A percentile compares a stretch with the other conserved stretches of the same genome.
phyloP scores from a whole-genome alignment of 1,140 invertebrate genomes.

The Lucilia sericata region DNA sequence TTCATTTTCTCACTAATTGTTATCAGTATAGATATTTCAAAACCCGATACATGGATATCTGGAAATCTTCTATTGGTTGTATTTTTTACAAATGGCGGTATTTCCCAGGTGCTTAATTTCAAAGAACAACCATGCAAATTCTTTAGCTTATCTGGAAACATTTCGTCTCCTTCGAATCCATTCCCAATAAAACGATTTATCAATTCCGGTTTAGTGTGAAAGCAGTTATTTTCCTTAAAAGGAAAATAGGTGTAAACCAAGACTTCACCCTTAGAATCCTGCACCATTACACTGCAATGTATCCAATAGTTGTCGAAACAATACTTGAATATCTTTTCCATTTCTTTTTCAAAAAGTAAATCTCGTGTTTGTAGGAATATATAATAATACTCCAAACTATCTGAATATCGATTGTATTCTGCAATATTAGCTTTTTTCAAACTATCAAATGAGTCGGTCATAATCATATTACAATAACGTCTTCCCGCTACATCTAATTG shows the following conservation, averaged over 20 bases:
- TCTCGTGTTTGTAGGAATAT: slow-evolving; percentile 61
- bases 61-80: neutral
- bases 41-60: slow-evolving; percentile 45
- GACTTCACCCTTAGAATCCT: slow-evolving; percentile 57
- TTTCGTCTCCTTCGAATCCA: slow-evolving; percentile 43
- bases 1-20: slow-evolving; percentile 46
- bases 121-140: slow-evolving; percentile 57
- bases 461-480: slow-evolving; percentile 57
- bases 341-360: slow-evolving; percentile 51
- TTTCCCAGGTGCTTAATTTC: slow-evolving; percentile 52
- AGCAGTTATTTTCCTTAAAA: slow-evolving; percentile 49
- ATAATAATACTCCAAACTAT: slow-evolving; percentile 61
- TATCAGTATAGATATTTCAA: slow-evolving; percentile 55
- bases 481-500: slow-evolving; percentile 48
- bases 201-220: slow-evolving; percentile 50
- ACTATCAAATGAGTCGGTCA: slow-evolving; percentile 56
- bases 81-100: slow-evolving; percentile 53
- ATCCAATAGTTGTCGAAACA: slow-evolving; percentile 60
- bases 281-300: slow-evolving; percentile 61
- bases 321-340: slow-evolving; percentile 58
- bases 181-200: slow-evolving; percentile 60
- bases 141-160: slow-evolving; percentile 58
- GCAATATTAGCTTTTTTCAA: slow-evolving; percentile 52
- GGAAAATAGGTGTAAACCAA: slow-evolving; percentile 59
- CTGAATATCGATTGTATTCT: slow-evolving; percentile 52